A percentile compares a stretch with the other conserved stretches of the same genome.
These are phyloP conservation scores for Bergia sp. DNA, from an alignment of 92 coral and sea anemone genomes.

Conservation along the genomic window DNA sequence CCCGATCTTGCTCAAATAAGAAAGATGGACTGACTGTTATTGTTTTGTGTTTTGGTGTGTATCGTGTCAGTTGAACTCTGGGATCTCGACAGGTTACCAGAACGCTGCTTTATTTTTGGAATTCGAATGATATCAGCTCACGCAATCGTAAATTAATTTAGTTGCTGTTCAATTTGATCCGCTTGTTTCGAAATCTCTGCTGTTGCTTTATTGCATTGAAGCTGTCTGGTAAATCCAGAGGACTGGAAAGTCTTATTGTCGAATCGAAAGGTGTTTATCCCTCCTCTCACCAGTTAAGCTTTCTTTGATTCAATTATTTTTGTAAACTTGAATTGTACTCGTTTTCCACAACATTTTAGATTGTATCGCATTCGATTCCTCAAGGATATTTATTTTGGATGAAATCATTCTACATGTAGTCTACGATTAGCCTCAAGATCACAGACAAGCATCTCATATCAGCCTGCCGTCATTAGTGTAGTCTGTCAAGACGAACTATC, in stretches of 20 bases:
- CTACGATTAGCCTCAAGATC: constrained; percentile 10
- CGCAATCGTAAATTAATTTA: constrained; percentile 44
- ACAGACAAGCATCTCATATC: constrained; percentile 7
- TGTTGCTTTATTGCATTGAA: neutral
- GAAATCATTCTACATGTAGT: neutral
- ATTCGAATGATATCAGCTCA: constrained; percentile 44
- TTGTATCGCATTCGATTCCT: neutral
- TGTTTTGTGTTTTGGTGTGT: constrained; percentile 41
- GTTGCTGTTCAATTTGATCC: constrained; percentile 32
- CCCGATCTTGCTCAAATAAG: constrained; percentile 36
- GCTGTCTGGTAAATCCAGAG: neutral
- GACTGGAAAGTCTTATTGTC: neutral
- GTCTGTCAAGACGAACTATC: neutral
- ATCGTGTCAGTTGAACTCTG: constrained; percentile 40
- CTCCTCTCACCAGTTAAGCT: constrained; percentile 11
- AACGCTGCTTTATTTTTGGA: constrained; percentile 43
- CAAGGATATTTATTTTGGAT: constrained; percentile 31
- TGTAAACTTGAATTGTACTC: constrained; percentile 9
- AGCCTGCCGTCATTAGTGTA: constrained; percentile 10
- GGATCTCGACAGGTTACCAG: constrained; percentile 45
- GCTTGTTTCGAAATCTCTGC: constrained; percentile 16
- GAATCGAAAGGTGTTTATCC: constrained; percentile 8
- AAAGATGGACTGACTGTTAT: constrained; percentile 27
- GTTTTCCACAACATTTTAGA: neutral
- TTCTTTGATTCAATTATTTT: constrained; percentile 1